These are phyloP conservation scores for Pheosia gnoma DNA, from an alignment of 2,888 invertebrate species.

Conservation along the genomic window DNA sequence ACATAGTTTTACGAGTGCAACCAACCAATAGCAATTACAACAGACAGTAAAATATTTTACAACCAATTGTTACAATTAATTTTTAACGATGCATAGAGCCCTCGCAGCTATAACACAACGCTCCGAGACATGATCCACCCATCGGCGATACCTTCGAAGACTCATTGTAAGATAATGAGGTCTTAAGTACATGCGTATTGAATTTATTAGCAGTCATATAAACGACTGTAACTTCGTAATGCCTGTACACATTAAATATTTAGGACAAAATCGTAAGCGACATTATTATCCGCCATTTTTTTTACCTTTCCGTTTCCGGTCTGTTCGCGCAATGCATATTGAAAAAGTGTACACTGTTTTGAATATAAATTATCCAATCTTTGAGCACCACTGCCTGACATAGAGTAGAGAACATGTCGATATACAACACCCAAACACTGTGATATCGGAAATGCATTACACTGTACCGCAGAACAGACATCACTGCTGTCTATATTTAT, in stretches of 20 bases:
- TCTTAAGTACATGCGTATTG: conserved; percentile 4
- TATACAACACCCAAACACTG: neutral
- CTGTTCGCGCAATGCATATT: too few relatives aligned
- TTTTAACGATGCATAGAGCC: neutral
- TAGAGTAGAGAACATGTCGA: conserved; percentile 17
- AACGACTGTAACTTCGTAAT: too few relatives aligned
- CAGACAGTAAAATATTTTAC: neutral
- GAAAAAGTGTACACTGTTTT: too few relatives aligned
- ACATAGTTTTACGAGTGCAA: neutral
- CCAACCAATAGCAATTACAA: neutral
- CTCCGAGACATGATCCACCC: neutral
- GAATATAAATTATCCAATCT: neutral
- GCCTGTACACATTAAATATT: too few relatives aligned
- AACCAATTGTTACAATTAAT: neutral
- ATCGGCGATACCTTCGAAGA: neutral
- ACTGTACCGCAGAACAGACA: neutral
- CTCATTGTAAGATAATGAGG: conserved; percentile 6
- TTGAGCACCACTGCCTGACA: conserved; percentile 25
- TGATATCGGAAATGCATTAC: neutral
- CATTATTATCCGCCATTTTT: too few relatives aligned
- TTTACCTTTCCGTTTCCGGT: too few relatives aligned
- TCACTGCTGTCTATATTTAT: neutral
- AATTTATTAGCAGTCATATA: conserved; percentile 4
- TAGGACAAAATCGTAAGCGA: too few relatives aligned
- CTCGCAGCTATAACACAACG: neutral